A percentile compares a stretch with the other conserved stretches of the same genome.
Conservation (phyloP, 2,797 vertebrate species). For the Atherinosoma microstoma region DNA sequence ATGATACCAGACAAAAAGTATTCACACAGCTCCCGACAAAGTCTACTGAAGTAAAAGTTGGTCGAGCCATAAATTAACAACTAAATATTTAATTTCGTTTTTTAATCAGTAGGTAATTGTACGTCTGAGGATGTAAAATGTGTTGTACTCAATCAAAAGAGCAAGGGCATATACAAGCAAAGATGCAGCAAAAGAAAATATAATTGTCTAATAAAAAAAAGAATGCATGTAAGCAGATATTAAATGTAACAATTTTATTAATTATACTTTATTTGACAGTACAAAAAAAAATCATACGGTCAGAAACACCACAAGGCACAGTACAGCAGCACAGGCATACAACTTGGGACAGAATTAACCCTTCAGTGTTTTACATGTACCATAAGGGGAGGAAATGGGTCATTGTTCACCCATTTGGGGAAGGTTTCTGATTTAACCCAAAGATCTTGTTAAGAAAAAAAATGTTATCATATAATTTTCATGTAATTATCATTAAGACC, state of each 20-base stretch:
- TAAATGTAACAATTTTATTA: slow-evolving; percentile 50
- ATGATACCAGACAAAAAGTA: too few relatives aligned
- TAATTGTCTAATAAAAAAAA: neutral
- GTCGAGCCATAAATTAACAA: too few relatives aligned
- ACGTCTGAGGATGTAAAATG: neutral
- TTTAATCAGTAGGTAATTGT: neutral
- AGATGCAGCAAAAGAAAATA: neutral
- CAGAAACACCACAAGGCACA: slow-evolving; percentile 74
- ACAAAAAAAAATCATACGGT: slow-evolving; percentile 74
- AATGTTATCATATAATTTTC: neutral
- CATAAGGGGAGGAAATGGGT: slow-evolving; percentile 47
- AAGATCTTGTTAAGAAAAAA: slow-evolving; percentile 24
- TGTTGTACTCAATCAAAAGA: neutral
- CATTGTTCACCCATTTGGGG: slow-evolving; percentile 31
- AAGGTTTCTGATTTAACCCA: slow-evolving; percentile 40
- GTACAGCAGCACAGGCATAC: slow-evolving; percentile 73
- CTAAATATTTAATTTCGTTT: neutral
- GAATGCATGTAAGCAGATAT: slow-evolving; percentile 4
- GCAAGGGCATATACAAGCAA: neutral
- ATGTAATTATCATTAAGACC: slow-evolving; percentile 35
- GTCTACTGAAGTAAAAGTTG: too few relatives aligned
- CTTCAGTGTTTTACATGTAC: slow-evolving; percentile 60
- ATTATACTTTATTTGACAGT: slow-evolving; percentile 71
- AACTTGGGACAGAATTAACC: slow-evolving; percentile 58
- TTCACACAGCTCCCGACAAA: too few relatives aligned